Evolutionary conservation across 2,113 vertebrate genomes (phyloP).

Genomic region (Pseudorasbora parva): DNA sequence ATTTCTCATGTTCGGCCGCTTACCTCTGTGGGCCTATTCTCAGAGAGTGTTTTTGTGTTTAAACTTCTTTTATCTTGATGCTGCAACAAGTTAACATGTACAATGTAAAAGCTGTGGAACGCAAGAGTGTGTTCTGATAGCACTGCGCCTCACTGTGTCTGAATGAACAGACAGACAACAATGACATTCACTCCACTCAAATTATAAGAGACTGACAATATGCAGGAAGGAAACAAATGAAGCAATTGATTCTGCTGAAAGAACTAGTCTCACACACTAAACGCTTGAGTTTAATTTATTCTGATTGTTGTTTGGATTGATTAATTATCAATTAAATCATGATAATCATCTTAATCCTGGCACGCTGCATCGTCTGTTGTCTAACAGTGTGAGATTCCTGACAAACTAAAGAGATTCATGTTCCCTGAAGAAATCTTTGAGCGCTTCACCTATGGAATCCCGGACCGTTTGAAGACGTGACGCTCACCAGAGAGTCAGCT

Average conservation of each 20-base stretch:
- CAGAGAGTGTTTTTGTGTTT: not conserved
- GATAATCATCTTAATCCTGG: slow-evolving; percentile 43
- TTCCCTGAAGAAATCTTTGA: not conserved
- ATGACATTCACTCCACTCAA: too few species aligned
- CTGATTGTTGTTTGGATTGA: slow-evolving; percentile 65
- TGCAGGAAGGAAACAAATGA: too few species aligned
- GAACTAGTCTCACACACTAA: not conserved
- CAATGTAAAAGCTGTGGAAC: not conserved
- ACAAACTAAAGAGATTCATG: not conserved
- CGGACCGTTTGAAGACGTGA: not conserved
- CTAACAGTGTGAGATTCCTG: not conserved
- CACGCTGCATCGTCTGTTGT: not conserved
- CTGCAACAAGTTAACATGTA: not conserved
- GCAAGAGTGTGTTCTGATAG: not conserved
- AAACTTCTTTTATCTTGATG: too few species aligned
- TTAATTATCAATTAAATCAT: slow-evolving; percentile 74
- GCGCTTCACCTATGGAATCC: not conserved
- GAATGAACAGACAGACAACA: too few species aligned
- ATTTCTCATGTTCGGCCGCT: not conserved
- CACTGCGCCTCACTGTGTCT: too few species aligned
- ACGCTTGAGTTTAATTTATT: not conserved
- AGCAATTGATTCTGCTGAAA: not conserved
- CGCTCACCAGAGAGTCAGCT: slow-evolving; percentile 22
- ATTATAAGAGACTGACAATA: too few species aligned
- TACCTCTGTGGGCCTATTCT: not conserved